phyloP scores from a whole-genome alignment of 2,797 vertebrate genomes.

The Pteropus rufus region DNA sequence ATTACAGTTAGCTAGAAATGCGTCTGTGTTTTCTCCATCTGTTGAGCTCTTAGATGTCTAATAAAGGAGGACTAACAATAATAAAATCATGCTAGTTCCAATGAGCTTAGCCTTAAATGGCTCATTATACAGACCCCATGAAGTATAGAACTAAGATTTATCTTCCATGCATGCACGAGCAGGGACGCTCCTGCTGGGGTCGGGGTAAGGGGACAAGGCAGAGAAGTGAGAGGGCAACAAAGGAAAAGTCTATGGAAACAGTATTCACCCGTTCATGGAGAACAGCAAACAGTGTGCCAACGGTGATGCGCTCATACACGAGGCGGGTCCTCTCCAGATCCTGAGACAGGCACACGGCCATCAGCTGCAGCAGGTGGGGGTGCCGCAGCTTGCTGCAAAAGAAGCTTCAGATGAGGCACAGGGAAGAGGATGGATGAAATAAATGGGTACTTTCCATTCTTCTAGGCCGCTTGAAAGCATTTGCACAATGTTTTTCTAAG shows the following conservation, averaged over 20 bases:
- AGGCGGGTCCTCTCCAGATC: conserved; percentile 81
- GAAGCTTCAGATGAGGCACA: not conserved
- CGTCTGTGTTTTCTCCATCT: not conserved
- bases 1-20: not conserved
- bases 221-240: not conserved
- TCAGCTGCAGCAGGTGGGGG: conserved; percentile 83
- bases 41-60: not conserved
- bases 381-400: conserved; percentile 82
- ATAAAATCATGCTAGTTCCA: not conserved
- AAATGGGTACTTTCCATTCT: not conserved
- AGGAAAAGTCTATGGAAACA: not conserved
- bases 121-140: not conserved
- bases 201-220: not conserved
- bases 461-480: not conserved
- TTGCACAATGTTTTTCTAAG: not conserved
- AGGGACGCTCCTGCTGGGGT: not conserved
- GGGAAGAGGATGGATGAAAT: not conserved
- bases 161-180: not conserved
- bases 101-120: not conserved
- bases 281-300: conserved; percentile 84
- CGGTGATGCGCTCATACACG: conserved; percentile 83
- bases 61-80: not conserved
- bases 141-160: not conserved
- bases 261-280: conserved; percentile 84
- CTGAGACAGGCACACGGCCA: conserved; percentile 82